These are phyloP conservation scores for Mixornis gularis DNA, from an alignment of 2,113 vertebrate species.

Conservation along the genomic window DNA sequence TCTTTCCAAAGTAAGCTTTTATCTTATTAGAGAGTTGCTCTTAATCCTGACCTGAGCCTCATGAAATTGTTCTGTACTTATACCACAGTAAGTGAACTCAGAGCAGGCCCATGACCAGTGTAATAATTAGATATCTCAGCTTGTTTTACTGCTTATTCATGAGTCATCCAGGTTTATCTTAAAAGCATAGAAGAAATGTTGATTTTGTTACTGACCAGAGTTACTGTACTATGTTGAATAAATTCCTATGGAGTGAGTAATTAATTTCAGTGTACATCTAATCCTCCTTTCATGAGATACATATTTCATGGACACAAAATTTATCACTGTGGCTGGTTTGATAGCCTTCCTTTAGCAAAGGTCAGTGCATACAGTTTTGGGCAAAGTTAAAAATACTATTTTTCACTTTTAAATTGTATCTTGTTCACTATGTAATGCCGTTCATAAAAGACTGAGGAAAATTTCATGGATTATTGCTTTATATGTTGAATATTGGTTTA, in stretches of 20 bases:
- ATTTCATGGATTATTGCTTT: constrained; percentile 28
- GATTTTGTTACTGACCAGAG: background rate
- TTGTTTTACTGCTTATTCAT: background rate
- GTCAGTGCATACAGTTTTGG: background rate
- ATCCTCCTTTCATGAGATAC: background rate
- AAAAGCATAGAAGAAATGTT: background rate
- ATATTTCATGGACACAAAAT: background rate
- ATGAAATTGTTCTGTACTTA: background rate
- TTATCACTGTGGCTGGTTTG: background rate
- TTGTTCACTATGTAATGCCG: background rate
- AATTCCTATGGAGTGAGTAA: background rate
- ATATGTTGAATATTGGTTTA: constrained; percentile 1
- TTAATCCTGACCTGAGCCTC: background rate
- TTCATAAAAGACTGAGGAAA: background rate
- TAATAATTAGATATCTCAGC: background rate
- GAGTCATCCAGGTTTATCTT: background rate
- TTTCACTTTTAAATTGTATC: background rate
- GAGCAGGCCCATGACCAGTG: background rate
- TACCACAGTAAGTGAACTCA: background rate
- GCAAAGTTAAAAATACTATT: background rate
- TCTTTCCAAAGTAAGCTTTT: background rate
- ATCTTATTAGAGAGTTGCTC: background rate
- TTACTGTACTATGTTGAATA: background rate
- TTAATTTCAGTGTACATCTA: background rate
- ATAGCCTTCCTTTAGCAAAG: background rate